Evolutionary conservation across 2,888 invertebrate species (phyloP).

Genomic region (Sinopyrophorus schimmeli): DNA sequence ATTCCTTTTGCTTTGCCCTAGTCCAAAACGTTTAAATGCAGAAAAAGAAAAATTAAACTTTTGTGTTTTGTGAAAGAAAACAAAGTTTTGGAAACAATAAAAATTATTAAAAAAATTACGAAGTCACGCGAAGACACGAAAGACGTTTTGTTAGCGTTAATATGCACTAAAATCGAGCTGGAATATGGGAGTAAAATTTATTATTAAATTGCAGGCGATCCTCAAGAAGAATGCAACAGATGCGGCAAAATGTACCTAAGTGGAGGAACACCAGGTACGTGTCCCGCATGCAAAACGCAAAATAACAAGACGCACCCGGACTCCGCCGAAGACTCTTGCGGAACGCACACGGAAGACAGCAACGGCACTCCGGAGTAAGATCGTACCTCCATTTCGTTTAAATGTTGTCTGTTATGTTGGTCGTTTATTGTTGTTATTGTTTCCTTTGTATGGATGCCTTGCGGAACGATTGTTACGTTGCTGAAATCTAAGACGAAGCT

Average conservation of each 20-base stretch:
- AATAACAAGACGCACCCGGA: slow-evolving; percentile 38
- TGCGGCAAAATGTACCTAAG: slow-evolving; percentile 61
- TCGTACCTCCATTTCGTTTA: slow-evolving; percentile 15
- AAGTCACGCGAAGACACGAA: too few species aligned
- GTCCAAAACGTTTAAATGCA: too few species aligned
- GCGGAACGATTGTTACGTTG: too few species aligned
- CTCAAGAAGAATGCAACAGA: slow-evolving; percentile 63
- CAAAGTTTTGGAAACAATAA: too few species aligned
- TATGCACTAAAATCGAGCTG: too few species aligned
- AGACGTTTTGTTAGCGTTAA: too few species aligned
- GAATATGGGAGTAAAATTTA: too few species aligned
- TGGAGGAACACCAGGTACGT: slow-evolving; percentile 40
- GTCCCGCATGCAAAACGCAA: slow-evolving; percentile 41
- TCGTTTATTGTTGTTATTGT: slow-evolving; percentile 22
- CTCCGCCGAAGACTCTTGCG: slow-evolving; percentile 48
- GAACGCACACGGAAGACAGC: slow-evolving; percentile 49
- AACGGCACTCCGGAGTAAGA: slow-evolving; percentile 40
- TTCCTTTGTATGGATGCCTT: slow-evolving; percentile 2
- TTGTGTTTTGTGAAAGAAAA: too few species aligned
- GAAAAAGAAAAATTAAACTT: too few species aligned
- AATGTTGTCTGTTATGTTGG: slow-evolving; percentile 9
- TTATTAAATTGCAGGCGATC: slow-evolving; percentile 56
- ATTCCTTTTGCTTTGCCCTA: too few species aligned
- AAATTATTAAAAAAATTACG: too few species aligned
- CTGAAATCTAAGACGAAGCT: too few species aligned